Evolutionary conservation across 1,140 invertebrate genomes (phyloP).

Genomic region (Gryllus bimaculatus): DNA sequence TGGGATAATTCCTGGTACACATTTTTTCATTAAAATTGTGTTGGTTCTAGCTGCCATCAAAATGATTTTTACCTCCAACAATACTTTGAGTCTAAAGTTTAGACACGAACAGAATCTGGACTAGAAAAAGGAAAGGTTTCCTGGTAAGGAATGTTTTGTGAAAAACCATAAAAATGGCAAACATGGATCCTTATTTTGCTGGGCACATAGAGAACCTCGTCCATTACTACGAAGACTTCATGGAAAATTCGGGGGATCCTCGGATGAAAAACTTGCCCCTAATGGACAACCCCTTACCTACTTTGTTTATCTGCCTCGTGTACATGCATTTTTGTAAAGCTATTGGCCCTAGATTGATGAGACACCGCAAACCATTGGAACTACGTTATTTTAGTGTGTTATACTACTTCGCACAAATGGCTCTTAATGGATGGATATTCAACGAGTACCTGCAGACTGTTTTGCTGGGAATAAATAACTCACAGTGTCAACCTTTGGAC

Average conservation of each 20-base stretch:
- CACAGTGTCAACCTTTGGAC: background rate
- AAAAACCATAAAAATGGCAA: background rate
- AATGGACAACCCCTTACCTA: slow-evolving; percentile 75
- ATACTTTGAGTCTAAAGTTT: too few species aligned
- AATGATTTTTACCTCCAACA: too few species aligned
- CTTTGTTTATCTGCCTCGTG: slow-evolving; percentile 60
- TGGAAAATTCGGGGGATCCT: slow-evolving; percentile 42
- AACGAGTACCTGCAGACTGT: slow-evolving; percentile 48
- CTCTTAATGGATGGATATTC: slow-evolving; percentile 75
- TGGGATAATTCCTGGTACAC: too few species aligned
- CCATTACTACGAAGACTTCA: background rate
- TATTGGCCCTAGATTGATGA: slow-evolving; percentile 73
- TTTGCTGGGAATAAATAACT: slow-evolving; percentile 20
- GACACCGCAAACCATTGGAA: slow-evolving; percentile 73
- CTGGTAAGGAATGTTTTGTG: too few species aligned
- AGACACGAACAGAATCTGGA: too few species aligned
- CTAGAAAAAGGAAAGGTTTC: too few species aligned
- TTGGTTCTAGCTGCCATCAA: too few species aligned
- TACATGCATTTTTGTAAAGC: slow-evolving; percentile 73
- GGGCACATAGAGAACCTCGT: background rate
- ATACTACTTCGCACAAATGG: slow-evolving; percentile 79
- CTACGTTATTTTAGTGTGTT: slow-evolving; percentile 65
- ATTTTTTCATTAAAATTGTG: too few species aligned
- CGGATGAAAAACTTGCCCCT: slow-evolving; percentile 73
- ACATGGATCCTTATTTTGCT: background rate